These are phyloP conservation scores for Cecidostiba fungosa DNA, from an alignment of 2,888 invertebrate species.

Conservation along the genomic window DNA sequence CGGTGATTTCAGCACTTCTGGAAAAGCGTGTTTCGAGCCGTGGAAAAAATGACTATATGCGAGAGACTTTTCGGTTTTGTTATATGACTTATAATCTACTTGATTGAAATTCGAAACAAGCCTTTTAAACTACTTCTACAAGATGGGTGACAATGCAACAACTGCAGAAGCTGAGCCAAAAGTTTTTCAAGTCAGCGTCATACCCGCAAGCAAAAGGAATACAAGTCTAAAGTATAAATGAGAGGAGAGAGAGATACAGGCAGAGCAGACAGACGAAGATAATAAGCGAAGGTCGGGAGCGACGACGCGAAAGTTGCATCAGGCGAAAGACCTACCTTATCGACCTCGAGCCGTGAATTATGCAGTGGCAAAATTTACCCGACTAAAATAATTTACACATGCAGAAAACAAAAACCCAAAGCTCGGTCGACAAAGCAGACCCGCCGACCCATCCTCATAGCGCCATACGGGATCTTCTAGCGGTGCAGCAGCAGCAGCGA, in stretches of 20 bases:
- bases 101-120: not conserved
- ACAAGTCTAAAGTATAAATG: slow-evolving; percentile 2
- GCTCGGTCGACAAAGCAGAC: slow-evolving; percentile 22
- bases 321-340: slow-evolving; percentile 28
- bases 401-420: not conserved
- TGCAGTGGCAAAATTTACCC: not conserved
- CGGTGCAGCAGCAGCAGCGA: not conserved
- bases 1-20: slow-evolving; percentile 17
- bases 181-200: not conserved
- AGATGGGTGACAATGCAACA: not conserved
- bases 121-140: not conserved
- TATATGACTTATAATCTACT: not conserved
- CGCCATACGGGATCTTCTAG: not conserved
- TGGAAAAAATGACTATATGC: not conserved
- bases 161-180: not conserved
- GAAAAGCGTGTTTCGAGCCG: not conserved
- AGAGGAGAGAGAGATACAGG: not conserved
- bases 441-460: not conserved
- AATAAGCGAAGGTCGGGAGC: not conserved
- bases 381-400: not conserved
- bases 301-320: slow-evolving; percentile 12
- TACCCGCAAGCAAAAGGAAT: not conserved
- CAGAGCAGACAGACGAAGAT: not conserved
- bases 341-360: not conserved
- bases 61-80: not conserved